Conservation (phyloP, 2,797 vertebrate genomes). For the Chromobotia macracanthus region DNA sequence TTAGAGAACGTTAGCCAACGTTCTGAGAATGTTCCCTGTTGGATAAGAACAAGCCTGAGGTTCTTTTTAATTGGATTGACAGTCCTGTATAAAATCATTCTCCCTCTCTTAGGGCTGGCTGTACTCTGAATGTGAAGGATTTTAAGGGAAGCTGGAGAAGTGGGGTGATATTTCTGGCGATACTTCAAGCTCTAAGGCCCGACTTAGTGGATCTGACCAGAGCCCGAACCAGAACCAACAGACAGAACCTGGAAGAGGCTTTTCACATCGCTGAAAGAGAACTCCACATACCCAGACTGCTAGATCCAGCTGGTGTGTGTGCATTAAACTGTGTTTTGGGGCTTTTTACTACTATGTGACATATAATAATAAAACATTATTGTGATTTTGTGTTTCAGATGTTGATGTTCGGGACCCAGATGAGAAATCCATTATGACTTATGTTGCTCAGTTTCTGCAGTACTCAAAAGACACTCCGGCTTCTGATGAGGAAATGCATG, state of each 20-base stretch:
- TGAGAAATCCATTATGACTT: constrained; percentile 98
- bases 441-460: constrained; percentile 93
- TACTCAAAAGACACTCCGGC: constrained; percentile 82
- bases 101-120: constrained; percentile 69
- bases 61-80: background rate
- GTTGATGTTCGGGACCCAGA: constrained; percentile 89
- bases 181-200: constrained; percentile 85
- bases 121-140: constrained; percentile 82
- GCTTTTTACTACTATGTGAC: constrained; percentile 3
- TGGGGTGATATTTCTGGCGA: constrained; percentile 88
- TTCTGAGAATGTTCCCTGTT: too few relatives aligned
- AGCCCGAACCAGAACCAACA: constrained; percentile 83
- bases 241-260: constrained; percentile 90
- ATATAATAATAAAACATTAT: background rate
- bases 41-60: too few relatives aligned
- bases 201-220: constrained; percentile 85
- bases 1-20: too few relatives aligned
- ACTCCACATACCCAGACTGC: constrained; percentile 86
- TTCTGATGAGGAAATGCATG: constrained; percentile 78
- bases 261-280: constrained; percentile 87
- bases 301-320: constrained; percentile 87
- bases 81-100: background rate
- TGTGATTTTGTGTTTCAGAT: constrained; percentile 74
- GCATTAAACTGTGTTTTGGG: background rate
- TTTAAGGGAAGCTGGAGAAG: constrained; percentile 93